Base-by-base conservation (phyloP, 2,888 invertebrate species). In the Drosophila testacea region DNA sequence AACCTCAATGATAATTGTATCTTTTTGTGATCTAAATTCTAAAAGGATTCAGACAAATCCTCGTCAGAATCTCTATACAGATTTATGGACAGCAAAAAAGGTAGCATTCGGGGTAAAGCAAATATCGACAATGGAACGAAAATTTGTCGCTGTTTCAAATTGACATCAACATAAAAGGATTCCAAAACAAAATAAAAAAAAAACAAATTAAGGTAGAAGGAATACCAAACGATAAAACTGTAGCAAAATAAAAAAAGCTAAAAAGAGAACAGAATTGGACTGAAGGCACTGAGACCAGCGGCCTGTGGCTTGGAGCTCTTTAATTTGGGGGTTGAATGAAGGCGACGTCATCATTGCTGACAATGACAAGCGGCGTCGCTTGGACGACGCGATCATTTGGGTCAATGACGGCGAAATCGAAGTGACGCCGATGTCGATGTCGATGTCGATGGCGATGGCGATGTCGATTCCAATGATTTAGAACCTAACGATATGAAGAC, bases 91-190 rank as follows among this genome's bases (percentile, higher is more conserved):
- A 47, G n/a, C 46, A 22, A 16, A 48, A 55, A 63, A 46, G 61
- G 66, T 56, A 66, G 66, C 64, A 63, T 39, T 36, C 44, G 36
- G 34, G 27, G 42, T 11, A 30, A 34, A 28, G 22, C 42, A 27
- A 79, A 83, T 54, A 73, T 77, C 79, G 84, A 73, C 87, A 81
- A 80, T 87, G 85, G 76, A 86, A 84, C 85, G 82, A 82, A 86
- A 89, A 86, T 86, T 89, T 86, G 86, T 90, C 87, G 89, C 89
- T 74, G 73, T 61, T 71, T 73, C 90, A 87, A 88, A 86, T 89
- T 86, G 88, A 76, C 79, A 73, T 68, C 81, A 68, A 67, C 60
- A 28, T 32, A 6, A 61, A 51, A 51, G 46, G 46, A 39, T 41
- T 34, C 36, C 27, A 36, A 57, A 47, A 48, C 34, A 27, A 77